phyloP scores from a whole-genome alignment of 2,113 vertebrate species.

The Verasper variegatus region DNA sequence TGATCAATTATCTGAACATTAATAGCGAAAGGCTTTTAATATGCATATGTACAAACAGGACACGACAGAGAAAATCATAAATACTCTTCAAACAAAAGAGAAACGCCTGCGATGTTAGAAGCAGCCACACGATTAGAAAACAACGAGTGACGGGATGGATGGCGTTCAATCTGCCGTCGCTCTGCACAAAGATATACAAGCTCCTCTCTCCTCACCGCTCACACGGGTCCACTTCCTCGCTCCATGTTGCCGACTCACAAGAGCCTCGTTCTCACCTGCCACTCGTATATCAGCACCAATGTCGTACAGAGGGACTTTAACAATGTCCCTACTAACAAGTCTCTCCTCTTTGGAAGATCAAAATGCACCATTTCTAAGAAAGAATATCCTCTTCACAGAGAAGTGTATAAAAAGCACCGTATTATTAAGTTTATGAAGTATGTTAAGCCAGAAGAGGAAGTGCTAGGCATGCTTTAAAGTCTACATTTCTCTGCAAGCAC shows the following conservation, averaged over 20 bases:
- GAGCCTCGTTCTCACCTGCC: slow-evolving; percentile 2
- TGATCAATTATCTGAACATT: slow-evolving; percentile 72
- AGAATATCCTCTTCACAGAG: slow-evolving; percentile 57
- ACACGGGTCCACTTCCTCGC: not conserved
- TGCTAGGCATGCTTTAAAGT: slow-evolving; percentile 51
- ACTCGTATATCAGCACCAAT: slow-evolving; percentile 15
- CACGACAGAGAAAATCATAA: slow-evolving; percentile 69
- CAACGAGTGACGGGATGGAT: slow-evolving; percentile 22
- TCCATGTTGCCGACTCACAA: slow-evolving; percentile 19
- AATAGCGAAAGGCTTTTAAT: slow-evolving; percentile 73
- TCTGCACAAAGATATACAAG: slow-evolving; percentile 23
- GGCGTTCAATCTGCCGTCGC: slow-evolving; percentile 29
- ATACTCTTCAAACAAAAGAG: slow-evolving; percentile 70
- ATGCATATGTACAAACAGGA: slow-evolving; percentile 82
- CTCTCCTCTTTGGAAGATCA: slow-evolving; percentile 65
- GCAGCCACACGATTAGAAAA: slow-evolving; percentile 36
- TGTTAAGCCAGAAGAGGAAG: slow-evolving; percentile 61
- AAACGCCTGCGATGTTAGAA: slow-evolving; percentile 53
- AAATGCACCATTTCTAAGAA: slow-evolving; percentile 55
- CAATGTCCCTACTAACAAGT: slow-evolving; percentile 61
- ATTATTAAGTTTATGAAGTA: slow-evolving; percentile 47
- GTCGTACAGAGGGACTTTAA: slow-evolving; percentile 61
- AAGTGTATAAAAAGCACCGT: slow-evolving; percentile 49
- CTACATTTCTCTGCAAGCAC: slow-evolving; percentile 56
- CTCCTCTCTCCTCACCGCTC: slow-evolving; percentile 13